Evolutionary conservation across 53 echinoderm and acorn worm genomes (phyloP).

Genomic region (Holothuria scabra): DNA sequence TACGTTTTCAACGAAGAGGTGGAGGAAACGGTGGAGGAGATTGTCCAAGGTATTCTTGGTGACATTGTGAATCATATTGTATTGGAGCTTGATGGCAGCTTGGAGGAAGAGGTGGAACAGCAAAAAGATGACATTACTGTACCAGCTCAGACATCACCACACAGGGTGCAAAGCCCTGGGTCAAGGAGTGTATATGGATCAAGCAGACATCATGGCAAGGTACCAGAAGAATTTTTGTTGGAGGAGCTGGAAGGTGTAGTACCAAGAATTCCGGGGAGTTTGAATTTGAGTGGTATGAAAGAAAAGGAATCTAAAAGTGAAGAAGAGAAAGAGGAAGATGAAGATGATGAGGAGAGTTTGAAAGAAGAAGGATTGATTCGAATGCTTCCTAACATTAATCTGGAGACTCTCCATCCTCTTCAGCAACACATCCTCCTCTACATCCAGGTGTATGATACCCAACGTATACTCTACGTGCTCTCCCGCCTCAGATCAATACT

Average conservation of each 20-base stretch:
- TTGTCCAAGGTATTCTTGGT: constrained; percentile 74
- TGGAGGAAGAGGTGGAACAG: not conserved
- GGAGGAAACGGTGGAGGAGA: constrained; percentile 85
- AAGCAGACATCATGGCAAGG: constrained; percentile 33
- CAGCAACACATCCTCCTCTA: constrained; percentile 98
- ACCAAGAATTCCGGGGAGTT: constrained; percentile 56
- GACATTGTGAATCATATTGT: constrained; percentile 79
- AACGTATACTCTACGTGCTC: constrained; percentile 88
- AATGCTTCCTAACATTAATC: constrained; percentile 74
- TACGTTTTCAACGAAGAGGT: constrained; percentile 97
- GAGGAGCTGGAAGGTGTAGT: constrained; percentile 90
- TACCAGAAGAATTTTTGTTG: constrained; percentile 79
- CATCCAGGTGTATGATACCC: constrained; percentile 93
- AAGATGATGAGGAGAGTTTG: not conserved
- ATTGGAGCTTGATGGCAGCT: constrained; percentile 62
- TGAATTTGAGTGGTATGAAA: not conserved
- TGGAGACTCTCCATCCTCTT: constrained; percentile 75
- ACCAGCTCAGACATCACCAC: constrained; percentile 4
- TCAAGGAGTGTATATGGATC: constrained; percentile 7
- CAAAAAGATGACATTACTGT: not conserved
- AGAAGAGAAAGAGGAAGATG: constrained; percentile 48
- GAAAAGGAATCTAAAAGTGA: constrained; percentile 68
- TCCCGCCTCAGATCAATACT: constrained; percentile 84
- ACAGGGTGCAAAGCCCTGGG: constrained; percentile 32
- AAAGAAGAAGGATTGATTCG: constrained; percentile 45